Conservation (phyloP, 2,113 vertebrate species). For the Brachyistius frenatus region DNA sequence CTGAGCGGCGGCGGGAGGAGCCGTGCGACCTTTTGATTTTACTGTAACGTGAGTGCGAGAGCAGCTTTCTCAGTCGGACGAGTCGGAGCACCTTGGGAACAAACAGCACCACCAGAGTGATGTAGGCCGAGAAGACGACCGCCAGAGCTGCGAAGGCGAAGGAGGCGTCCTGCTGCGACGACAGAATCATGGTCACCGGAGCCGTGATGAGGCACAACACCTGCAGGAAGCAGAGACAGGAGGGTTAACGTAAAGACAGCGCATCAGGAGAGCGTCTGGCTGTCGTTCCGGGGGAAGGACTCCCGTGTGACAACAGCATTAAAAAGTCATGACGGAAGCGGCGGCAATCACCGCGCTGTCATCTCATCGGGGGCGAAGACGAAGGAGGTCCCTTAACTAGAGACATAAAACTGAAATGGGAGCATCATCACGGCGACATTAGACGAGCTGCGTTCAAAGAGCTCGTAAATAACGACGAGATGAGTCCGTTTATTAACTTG, state of each 20-base stretch:
- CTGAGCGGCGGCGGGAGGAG: not conserved
- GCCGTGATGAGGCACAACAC: slow-evolving; percentile 96
- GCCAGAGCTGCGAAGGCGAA: slow-evolving; percentile 95
- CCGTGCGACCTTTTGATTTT: slow-evolving; percentile 34
- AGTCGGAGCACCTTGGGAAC: slow-evolving; percentile 90
- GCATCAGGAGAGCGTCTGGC: slow-evolving; percentile 49
- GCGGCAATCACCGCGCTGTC: slow-evolving; percentile 65
- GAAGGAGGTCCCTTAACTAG: slow-evolving; percentile 52
- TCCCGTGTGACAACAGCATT: slow-evolving; percentile 70
- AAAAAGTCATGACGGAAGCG: slow-evolving; percentile 72
- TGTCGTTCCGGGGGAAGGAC: slow-evolving; percentile 58
- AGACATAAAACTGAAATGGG: slow-evolving; percentile 52
- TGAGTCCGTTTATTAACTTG: slow-evolving; percentile 43
- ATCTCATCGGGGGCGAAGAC: slow-evolving; percentile 56
- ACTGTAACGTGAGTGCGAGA: not conserved
- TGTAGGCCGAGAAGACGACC: slow-evolving; percentile 95
- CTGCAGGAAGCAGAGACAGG: slow-evolving; percentile 70
- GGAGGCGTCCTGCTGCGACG: slow-evolving; percentile 95
- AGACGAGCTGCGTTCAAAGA: slow-evolving; percentile 39
- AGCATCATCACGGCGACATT: slow-evolving; percentile 45
- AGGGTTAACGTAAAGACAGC: slow-evolving; percentile 36
- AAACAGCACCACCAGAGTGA: slow-evolving; percentile 95
- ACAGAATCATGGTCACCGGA: slow-evolving; percentile 96
- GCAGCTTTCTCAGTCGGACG: not conserved
- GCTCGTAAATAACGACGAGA: slow-evolving; percentile 36